phyloP scores from a whole-genome alignment of 64 coral and sea anemone genomes.

The Actinia equina region DNA sequence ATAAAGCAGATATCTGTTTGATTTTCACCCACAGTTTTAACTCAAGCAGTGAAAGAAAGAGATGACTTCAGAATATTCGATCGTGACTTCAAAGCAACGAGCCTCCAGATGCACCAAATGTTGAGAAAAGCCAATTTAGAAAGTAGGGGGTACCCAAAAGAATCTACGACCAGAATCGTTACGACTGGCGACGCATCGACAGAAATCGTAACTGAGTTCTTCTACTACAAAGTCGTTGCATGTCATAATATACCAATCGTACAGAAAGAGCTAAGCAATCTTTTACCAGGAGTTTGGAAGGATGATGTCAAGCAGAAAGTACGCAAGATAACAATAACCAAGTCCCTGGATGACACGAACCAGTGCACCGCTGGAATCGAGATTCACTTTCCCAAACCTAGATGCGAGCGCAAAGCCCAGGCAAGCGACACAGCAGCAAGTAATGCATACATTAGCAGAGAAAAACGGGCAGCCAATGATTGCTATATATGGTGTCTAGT shows the following conservation, averaged over 20 bases:
- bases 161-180: background rate
- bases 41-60: background rate
- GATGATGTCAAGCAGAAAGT: background rate
- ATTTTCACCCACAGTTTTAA: background rate
- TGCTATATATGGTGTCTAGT: background rate
- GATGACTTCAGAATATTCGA: constrained; percentile 13
- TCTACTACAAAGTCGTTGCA: constrained; percentile 18
- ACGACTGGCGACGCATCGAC: background rate
- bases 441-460: background rate
- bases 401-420: background rate
- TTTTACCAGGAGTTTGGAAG: constrained; percentile 35
- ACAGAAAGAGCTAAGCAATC: constrained; percentile 22
- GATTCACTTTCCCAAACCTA: constrained; percentile 36
- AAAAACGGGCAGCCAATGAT: background rate
- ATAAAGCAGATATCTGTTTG: background rate
- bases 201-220: background rate
- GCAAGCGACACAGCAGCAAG: background rate
- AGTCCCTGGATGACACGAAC: background rate
- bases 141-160: background rate
- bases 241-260: constrained; percentile 26
- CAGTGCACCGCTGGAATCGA: constrained; percentile 56
- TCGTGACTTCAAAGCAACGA: background rate
- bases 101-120: background rate
- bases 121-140: background rate
- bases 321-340: constrained; percentile 1